Base-by-base conservation (phyloP, 2,113 vertebrate genomes). In the Regulus satrapa region DNA sequence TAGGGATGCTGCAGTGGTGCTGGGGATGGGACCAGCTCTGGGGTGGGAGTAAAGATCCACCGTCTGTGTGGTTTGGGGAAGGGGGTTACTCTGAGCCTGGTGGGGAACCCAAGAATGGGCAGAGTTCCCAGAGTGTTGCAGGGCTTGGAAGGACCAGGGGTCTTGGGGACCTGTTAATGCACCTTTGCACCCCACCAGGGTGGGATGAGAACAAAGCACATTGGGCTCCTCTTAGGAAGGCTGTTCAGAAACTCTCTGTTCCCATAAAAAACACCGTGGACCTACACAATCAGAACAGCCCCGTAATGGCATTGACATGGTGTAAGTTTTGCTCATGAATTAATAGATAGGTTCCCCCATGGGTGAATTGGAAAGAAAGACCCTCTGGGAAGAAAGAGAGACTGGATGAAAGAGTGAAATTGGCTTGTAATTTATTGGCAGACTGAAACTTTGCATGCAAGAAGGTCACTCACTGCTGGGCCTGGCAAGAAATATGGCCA, bases 281-380 rank as follows among this genome's bases (percentile, higher is more conserved):
- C 17, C 31, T 45, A 13, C 14, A 29, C 0, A 0, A 66, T 8
- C 23, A 21, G 43, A 89, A 56, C 56, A 49, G 49, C 14, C 13
- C 25, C 0, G 0, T 8, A 40, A 24, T 10, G 26, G 40, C 18
- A 10, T 9, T 9, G 8, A 8, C 28, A 17, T 0, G 0, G 28
- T 55, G 19, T 32, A 21, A 43, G 41, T 20, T 73, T 43, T 73
- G 12, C 9, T 32, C 10, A 3, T 32, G 51, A 13, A 36, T 36
- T 17, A 21, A 8, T 3, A n/a, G 49, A 31, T 5, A 12, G 6
- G 8, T 13, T 52, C 3, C 11, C 23, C 8, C 49, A 8, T 2
- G 3, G 31, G 2, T 18, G 14, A 21, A 24, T 32, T 73, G 25
- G 49, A 86, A 82, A 82, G 43, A 48, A 48, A 80, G 36, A 48